Conservation (phyloP, 2,797 vertebrate species). For the Microctenopoma lineatum region DNA sequence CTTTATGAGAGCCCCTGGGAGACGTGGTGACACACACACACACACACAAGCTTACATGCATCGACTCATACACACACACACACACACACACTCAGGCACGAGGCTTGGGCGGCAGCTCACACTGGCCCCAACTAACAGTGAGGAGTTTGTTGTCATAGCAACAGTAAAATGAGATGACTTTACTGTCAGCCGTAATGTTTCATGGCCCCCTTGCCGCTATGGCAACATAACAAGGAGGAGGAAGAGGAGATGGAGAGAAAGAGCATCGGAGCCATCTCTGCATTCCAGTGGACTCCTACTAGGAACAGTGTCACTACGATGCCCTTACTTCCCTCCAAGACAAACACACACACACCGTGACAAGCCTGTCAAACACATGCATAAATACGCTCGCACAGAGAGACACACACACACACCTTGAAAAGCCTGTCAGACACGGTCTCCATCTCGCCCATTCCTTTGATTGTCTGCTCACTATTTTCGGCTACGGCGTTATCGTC, state of each 20-base stretch:
- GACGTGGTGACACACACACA: constrained; percentile 58
- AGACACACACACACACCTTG: constrained; percentile 44
- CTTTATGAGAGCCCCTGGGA: constrained; percentile 77
- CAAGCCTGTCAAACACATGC: constrained; percentile 50
- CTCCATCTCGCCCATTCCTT: constrained; percentile 64
- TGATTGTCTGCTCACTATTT: constrained; percentile 69
- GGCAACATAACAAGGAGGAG: constrained; percentile 83
- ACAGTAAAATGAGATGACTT: constrained; percentile 97
- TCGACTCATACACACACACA: constrained; percentile 35
- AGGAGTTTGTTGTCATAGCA: constrained; percentile 97
- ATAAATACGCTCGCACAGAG: constrained; percentile 24
- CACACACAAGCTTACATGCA: constrained; percentile 18
- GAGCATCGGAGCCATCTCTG: constrained; percentile 68
- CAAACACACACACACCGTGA: constrained; percentile 43
- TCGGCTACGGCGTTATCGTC: constrained; percentile 55
- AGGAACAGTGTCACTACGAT: constrained; percentile 68
- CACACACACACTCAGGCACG: constrained; percentile 61
- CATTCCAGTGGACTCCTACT: constrained; percentile 70
- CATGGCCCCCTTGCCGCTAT: constrained; percentile 88
- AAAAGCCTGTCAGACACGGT: constrained; percentile 64
- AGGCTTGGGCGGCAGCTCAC: constrained; percentile 77
- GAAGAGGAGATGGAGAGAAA: constrained; percentile 71
- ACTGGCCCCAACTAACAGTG: constrained; percentile 89
- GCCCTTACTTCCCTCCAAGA: constrained; percentile 60
- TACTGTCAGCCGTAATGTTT: constrained; percentile 98